Evolutionary conservation across 2,888 invertebrate genomes (phyloP).

Genomic region (Eurytoma adleriae): DNA sequence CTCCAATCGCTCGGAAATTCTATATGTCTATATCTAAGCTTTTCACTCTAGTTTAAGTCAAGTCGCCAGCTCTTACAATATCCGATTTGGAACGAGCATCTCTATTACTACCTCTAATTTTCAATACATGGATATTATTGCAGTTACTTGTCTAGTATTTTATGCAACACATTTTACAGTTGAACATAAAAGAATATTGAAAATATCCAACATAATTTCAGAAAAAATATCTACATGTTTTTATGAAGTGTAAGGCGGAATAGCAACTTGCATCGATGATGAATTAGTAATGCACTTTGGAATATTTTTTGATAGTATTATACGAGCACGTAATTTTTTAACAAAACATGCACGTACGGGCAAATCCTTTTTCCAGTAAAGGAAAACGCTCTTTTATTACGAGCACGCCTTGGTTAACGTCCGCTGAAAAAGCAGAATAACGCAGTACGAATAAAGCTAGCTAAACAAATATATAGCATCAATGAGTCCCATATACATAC

Average conservation of each 20-base stretch:
- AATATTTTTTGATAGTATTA: not conserved
- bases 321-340: not conserved
- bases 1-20: constrained; percentile 49
- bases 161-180: no score
- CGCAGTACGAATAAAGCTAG: constrained; percentile 9
- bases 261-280: no score
- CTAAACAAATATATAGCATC: constrained; percentile 8
- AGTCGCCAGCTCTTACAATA: not conserved
- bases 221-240: no score
- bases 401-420: not conserved
- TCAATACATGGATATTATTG: no score
- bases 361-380: constrained; percentile 15
- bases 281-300: no score
- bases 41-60: constrained; percentile 25
- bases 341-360: not conserved
- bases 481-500: not conserved
- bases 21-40: constrained; percentile 34
- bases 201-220: no score
- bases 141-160: no score
- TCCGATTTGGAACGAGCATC: not conserved
- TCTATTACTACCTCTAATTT: no score
- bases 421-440: constrained; percentile 31
- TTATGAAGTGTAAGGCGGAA: no score
- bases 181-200: no score
- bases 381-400: constrained; percentile 37